Conservation (phyloP, 2,888 invertebrate genomes). For the Drosophila nr. medialis region DNA sequence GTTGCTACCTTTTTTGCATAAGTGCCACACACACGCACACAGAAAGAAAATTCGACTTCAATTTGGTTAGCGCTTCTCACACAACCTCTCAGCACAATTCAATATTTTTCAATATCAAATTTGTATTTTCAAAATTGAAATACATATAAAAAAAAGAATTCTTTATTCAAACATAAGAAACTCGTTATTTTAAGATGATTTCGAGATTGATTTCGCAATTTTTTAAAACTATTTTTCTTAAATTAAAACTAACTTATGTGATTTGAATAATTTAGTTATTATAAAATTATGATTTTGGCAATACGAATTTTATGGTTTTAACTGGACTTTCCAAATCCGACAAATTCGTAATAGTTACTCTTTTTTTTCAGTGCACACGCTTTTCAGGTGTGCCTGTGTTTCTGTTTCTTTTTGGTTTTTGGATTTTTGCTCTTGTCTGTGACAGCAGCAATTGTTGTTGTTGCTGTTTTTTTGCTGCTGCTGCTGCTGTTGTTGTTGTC, state of each 20-base stretch:
- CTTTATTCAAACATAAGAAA: neutral
- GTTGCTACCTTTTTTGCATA: constrained; percentile 79
- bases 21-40: constrained; percentile 53
- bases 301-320: neutral
- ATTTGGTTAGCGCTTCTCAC: neutral
- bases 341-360: neutral
- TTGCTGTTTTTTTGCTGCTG: constrained; percentile 21
- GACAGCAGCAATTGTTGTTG: constrained; percentile 62
- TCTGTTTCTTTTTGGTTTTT: constrained; percentile 19
- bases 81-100: neutral
- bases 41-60: neutral
- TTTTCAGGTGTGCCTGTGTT: constrained; percentile 54
- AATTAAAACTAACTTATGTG: neutral
- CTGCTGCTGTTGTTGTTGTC: constrained; percentile 25
- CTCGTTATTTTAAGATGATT: neutral
- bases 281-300: accelerated
- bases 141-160: neutral
- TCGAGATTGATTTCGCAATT: neutral
- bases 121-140: neutral
- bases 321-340: neutral
- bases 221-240: neutral
- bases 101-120: neutral
- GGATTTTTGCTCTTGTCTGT: constrained; percentile 55
- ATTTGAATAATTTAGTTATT: neutral
- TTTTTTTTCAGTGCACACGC: constrained; percentile 22